Evolutionary conservation across 1,140 invertebrate genomes (phyloP).

Genomic region (Tachypleus tridentatus): DNA sequence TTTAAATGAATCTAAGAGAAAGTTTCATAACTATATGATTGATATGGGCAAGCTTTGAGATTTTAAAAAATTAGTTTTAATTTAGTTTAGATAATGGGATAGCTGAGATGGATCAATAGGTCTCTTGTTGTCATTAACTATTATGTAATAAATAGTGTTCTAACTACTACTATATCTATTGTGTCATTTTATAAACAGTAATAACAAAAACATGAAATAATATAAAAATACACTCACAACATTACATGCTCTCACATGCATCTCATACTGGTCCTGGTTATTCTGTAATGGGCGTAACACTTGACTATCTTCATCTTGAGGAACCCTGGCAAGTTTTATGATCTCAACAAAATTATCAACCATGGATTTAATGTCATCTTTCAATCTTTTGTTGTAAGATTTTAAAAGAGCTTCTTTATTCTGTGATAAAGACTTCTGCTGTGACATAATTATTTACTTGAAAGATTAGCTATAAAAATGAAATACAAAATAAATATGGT

Average conservation of each 20-base stretch:
- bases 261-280: slow-evolving; percentile 86
- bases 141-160: too few species aligned
- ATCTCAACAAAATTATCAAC: slow-evolving; percentile 94
- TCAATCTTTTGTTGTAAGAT: slow-evolving; percentile 79
- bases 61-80: too few species aligned
- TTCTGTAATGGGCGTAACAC: slow-evolving; percentile 34
- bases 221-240: slow-evolving; percentile 47
- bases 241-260: slow-evolving; percentile 89
- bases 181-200: too few species aligned
- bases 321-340: slow-evolving; percentile 82
- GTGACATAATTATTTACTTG: slow-evolving; percentile 13
- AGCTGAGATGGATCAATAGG: too few species aligned
- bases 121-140: too few species aligned
- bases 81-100: too few species aligned
- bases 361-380: slow-evolving; percentile 94
- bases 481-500: too few species aligned
- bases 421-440: slow-evolving; percentile 54
- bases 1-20: too few species aligned
- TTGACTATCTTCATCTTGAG: slow-evolving; percentile 68
- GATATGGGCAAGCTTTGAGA: too few species aligned
- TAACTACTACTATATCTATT: too few species aligned
- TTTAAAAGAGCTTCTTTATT: slow-evolving; percentile 88
- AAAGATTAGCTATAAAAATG: too few species aligned
- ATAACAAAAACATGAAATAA: neutral
- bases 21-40: too few species aligned